phyloP scores from a whole-genome alignment of 2,888 invertebrate genomes.

The Patella caerulea region DNA sequence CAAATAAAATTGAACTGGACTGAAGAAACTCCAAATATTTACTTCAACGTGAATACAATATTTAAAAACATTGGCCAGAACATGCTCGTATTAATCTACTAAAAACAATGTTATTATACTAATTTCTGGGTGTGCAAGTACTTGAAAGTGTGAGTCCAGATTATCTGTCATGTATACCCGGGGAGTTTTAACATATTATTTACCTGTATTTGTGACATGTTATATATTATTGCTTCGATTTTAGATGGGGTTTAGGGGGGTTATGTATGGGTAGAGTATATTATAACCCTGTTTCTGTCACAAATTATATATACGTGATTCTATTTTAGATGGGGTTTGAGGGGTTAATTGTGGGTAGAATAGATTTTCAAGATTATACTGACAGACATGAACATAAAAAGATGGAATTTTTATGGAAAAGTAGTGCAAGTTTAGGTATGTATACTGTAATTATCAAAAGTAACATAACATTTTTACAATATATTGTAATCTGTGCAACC shows the following conservation, averaged over 20 bases:
- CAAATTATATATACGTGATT: background rate
- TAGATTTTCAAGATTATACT: conserved; percentile 87
- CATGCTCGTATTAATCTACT: no score
- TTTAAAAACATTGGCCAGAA: no score
- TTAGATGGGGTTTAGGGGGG: conserved; percentile 89
- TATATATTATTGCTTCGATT: conserved; percentile 70
- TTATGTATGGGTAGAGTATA: conserved; percentile 89
- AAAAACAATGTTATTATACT: no score
- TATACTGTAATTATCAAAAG: no score
- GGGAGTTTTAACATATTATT: background rate
- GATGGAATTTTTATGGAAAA: conserved; percentile 89
- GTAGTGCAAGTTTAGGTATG: conserved; percentile 73
- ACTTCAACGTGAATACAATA: no score
- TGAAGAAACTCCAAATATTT: no score
- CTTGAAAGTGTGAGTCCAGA: no score
- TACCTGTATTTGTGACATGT: background rate
- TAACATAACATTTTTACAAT: no score
- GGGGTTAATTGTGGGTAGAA: conserved; percentile 86
- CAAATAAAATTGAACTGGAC: no score
- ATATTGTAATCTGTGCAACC: no score
- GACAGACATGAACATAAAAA: conserved; percentile 76
- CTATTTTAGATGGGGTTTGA: conserved; percentile 88
- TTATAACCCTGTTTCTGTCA: conserved; percentile 65
- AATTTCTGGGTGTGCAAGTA: no score
- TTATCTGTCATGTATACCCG: no score